Conservation (phyloP, 2,113 vertebrate species). For the Varanus komodoensis region DNA sequence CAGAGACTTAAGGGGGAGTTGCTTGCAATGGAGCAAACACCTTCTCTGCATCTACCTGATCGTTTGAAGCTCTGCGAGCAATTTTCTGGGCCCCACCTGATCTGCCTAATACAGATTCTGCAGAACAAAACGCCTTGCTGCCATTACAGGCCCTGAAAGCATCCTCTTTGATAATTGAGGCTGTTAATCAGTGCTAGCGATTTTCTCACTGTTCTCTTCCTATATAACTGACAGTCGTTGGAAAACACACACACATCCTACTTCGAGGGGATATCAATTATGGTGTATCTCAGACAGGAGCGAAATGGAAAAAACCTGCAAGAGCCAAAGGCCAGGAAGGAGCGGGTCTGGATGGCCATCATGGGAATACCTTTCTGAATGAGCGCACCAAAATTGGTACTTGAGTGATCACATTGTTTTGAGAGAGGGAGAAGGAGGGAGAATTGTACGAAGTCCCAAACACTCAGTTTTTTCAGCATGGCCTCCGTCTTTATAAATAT, state of each 20-base stretch:
- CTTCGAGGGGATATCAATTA: constrained; percentile 1
- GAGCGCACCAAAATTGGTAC: neutral
- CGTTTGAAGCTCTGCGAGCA: too few species aligned
- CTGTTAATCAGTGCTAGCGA: neutral
- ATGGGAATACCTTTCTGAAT: neutral
- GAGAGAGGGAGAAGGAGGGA: accelerated
- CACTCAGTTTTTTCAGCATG: neutral
- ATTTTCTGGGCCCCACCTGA: neutral
- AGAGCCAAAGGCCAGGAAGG: constrained; percentile 3
- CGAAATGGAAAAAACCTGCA: constrained; percentile 1
- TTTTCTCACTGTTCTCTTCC: neutral
- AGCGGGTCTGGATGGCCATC: neutral
- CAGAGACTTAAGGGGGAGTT: neutral
- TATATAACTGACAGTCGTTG: constrained; percentile 3
- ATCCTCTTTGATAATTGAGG: constrained; percentile 2
- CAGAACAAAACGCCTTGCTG: neutral
- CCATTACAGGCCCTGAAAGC: neutral
- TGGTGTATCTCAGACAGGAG: neutral
- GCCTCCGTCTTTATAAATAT: neutral
- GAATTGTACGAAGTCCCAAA: neutral
- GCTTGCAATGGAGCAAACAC: neutral
- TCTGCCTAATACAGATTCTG: neutral
- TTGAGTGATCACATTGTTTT: neutral
- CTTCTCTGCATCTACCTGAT: neutral
- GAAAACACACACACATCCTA: neutral